These are phyloP conservation scores for Aphodius sticticus DNA, from an alignment of 2,888 invertebrate genomes.

Conservation along the genomic window DNA sequence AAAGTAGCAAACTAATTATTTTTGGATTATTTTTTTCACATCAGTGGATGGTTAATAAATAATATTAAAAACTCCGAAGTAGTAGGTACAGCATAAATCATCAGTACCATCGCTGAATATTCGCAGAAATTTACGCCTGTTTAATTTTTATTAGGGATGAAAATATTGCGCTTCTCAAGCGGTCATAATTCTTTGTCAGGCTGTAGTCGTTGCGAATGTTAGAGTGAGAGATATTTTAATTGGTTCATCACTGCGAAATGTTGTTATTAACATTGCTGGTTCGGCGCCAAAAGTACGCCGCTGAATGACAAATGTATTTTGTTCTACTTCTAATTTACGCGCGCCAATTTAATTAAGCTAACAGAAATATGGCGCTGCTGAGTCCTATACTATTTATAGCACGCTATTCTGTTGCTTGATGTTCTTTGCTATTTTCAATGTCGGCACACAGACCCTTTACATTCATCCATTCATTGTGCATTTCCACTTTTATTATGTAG, in stretches of 20 bases:
- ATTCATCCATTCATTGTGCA: too few relatives aligned
- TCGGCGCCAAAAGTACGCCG: conserved; percentile 43
- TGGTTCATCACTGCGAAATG: conserved; percentile 45
- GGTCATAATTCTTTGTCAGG: conserved; percentile 32
- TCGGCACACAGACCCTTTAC: not conserved
- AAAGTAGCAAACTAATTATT: too few relatives aligned
- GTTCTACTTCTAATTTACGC: conserved; percentile 46
- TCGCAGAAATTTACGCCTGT: conserved; percentile 34
- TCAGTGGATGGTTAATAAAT: too few relatives aligned
- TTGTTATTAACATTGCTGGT: conserved; percentile 46
- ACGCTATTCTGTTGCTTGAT: not conserved
- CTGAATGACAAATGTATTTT: conserved; percentile 46
- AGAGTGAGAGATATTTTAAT: conserved; percentile 42
- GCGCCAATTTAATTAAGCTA: conserved; percentile 47
- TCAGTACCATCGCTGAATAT: conserved; percentile 23
- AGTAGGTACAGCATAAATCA: conserved; percentile 27
- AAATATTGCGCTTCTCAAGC: conserved; percentile 32
- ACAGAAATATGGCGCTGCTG: conserved; percentile 42
- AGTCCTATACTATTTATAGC: conserved; percentile 14
- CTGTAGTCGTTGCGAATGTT: conserved; percentile 30
- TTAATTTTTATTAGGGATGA: conserved; percentile 35
- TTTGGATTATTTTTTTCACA: too few relatives aligned
- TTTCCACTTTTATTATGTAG: too few relatives aligned
- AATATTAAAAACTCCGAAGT: too few relatives aligned
- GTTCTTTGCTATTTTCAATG: not conserved